phyloP scores from a whole-genome alignment of 2,888 invertebrate species.

The Eilema griseolum region DNA sequence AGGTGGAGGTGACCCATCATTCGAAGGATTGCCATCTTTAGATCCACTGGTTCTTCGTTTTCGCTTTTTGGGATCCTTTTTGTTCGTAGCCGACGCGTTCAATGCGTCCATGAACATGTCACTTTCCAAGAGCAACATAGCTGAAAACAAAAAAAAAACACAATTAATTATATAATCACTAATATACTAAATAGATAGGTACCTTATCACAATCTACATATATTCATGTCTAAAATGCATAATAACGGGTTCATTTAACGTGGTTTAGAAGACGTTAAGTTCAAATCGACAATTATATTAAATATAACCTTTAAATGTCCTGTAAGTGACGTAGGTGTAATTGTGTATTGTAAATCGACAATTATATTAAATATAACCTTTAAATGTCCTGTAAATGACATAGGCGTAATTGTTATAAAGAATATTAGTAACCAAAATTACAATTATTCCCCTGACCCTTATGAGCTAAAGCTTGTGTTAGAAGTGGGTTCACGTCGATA shows the following conservation, averaged over 20 bases:
- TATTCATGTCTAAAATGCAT: slow-evolving; percentile 43
- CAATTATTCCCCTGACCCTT: too few relatives aligned
- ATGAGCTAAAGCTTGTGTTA: too few relatives aligned
- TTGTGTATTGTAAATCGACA: too few relatives aligned
- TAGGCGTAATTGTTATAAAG: too few relatives aligned
- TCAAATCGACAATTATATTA: background rate
- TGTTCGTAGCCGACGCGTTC: slow-evolving; percentile 91
- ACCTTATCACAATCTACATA: background rate
- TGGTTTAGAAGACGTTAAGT: background rate
- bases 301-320: too few relatives aligned
- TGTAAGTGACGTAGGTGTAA: too few relatives aligned
- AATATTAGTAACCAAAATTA: too few relatives aligned
- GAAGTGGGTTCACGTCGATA: too few relatives aligned
- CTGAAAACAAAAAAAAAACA: slow-evolving; percentile 82
- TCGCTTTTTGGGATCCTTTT: slow-evolving; percentile 92
- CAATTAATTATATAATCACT: background rate
- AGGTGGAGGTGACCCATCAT: slow-evolving; percentile 85
- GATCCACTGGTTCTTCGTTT: slow-evolving; percentile 91
- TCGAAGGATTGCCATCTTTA: slow-evolving; percentile 87
- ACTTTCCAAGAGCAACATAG: slow-evolving; percentile 94
- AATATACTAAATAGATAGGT: background rate
- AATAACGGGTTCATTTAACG: slow-evolving; percentile 35
- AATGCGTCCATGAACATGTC: slow-evolving; percentile 98
- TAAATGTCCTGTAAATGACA: too few relatives aligned
- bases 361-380: too few relatives aligned